phyloP scores from a whole-genome alignment of 2,797 vertebrate genomes.

The Astyanax mexicanus region DNA sequence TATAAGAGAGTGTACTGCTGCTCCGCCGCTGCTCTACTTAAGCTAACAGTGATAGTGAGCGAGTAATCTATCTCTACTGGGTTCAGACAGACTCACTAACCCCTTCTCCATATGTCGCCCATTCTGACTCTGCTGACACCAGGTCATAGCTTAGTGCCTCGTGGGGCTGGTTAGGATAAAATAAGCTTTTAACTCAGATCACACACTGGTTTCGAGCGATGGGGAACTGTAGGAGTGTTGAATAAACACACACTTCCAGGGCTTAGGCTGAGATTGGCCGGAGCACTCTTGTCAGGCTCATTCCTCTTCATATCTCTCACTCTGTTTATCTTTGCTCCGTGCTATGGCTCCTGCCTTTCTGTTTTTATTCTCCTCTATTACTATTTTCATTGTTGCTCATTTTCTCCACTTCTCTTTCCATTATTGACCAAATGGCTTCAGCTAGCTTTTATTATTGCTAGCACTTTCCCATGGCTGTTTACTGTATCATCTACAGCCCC shows the following conservation, averaged over 20 bases:
- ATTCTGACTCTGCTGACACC: background rate
- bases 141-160: background rate
- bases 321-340: conserved; percentile 25
- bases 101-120: background rate
- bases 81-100: conserved; percentile 1
- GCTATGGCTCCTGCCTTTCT: background rate
- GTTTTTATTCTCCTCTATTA: conserved; percentile 3
- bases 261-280: conserved; percentile 27
- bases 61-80: background rate
- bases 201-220: background rate
- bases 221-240: conserved; percentile 15
- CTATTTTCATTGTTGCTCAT: background rate
- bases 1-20: background rate
- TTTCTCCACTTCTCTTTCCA: background rate
- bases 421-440: background rate
- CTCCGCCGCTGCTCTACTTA: background rate
- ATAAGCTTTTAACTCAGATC: conserved; percentile 35
- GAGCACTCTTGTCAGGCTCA: conserved; percentile 25
- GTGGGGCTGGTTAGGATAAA: conserved; percentile 1
- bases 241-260: conserved; percentile 33
- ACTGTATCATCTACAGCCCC: no score
- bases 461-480: background rate
- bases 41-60: background rate
- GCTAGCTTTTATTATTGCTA: background rate
- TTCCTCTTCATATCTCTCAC: conserved; percentile 27